A percentile compares a stretch with the other conserved stretches of the same genome.
Conservation (phyloP, 2,888 invertebrate species). For the Campopleginae sp. region DNA sequence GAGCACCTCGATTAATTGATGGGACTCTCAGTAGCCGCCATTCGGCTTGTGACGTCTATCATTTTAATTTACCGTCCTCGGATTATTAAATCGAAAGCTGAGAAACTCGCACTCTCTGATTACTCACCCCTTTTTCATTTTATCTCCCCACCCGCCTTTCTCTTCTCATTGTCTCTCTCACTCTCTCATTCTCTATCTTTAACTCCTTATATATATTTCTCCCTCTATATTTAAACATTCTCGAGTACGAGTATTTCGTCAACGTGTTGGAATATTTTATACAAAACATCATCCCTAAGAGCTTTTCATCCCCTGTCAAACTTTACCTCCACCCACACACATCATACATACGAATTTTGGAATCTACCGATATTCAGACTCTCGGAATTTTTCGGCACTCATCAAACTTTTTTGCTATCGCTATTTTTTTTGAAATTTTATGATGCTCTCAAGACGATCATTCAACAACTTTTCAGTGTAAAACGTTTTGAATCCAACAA, state of each 20-base stretch:
- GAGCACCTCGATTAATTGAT: slow-evolving; percentile 79
- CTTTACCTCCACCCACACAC: slow-evolving; percentile 39
- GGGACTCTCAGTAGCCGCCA: slow-evolving; percentile 81
- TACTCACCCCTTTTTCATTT: slow-evolving; percentile 16
- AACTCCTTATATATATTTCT: slow-evolving; percentile 11
- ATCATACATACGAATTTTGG: slow-evolving; percentile 21
- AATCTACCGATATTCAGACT: not conserved
- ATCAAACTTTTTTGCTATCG: not conserved
- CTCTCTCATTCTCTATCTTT: not conserved
- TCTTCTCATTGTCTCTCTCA: slow-evolving; percentile 6
- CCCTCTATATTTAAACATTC: slow-evolving; percentile 20
- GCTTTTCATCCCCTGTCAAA: slow-evolving; percentile 61
- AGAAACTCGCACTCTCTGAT: slow-evolving; percentile 53
- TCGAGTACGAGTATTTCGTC: slow-evolving; percentile 41
- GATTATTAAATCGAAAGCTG: slow-evolving; percentile 77
- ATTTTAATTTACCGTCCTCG: slow-evolving; percentile 81
- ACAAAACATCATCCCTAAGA: slow-evolving; percentile 54
- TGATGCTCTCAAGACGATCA: not conserved
- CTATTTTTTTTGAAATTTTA: not conserved
- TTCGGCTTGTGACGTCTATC: slow-evolving; percentile 77
- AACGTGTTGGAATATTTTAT: slow-evolving; percentile 41
- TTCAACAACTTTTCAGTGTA: not conserved
- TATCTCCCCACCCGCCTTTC: slow-evolving; percentile 23
- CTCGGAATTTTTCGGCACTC: not conserved
- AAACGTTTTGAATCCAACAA: not conserved